phyloP scores from a whole-genome alignment of 1,140 invertebrate genomes.

The Meteorus sp. region DNA sequence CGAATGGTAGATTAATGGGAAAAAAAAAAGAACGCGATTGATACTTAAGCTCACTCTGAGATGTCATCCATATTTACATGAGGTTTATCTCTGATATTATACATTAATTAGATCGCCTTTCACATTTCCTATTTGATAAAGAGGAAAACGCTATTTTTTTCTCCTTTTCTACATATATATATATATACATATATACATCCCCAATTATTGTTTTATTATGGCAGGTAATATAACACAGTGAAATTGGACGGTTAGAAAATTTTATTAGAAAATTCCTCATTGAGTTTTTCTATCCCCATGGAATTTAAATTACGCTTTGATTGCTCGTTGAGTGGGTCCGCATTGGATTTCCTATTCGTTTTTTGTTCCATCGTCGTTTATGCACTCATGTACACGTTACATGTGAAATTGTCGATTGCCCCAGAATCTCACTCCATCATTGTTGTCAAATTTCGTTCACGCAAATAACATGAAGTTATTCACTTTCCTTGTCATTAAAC shows the following conservation, averaged over 20 bases:
- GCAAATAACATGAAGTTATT: background rate
- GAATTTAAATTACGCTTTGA: background rate
- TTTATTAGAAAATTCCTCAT: background rate
- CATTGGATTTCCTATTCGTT: background rate
- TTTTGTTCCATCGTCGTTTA: background rate
- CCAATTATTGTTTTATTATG: background rate
- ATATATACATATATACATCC: too few relatives aligned
- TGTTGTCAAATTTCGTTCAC: background rate
- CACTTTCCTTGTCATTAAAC: background rate
- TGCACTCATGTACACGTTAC: too few relatives aligned
- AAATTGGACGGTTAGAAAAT: background rate
- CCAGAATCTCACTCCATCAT: background rate
- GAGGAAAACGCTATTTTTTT: background rate
- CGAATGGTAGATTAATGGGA: conserved; percentile 29
- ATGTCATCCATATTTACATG: conserved; percentile 17
- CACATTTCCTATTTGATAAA: background rate
- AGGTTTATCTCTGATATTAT: background rate
- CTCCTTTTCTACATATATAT: too few relatives aligned
- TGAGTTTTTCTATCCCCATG: background rate
- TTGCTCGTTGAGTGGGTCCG: too few relatives aligned
- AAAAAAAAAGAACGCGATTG: conserved; percentile 27
- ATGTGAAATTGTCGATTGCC: too few relatives aligned
- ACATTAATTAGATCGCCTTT: conserved; percentile 1
- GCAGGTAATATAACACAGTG: background rate
- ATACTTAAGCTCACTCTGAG: conserved; percentile 29